Conservation (phyloP, 2,888 invertebrate genomes). For the Esperia sulphurella region DNA sequence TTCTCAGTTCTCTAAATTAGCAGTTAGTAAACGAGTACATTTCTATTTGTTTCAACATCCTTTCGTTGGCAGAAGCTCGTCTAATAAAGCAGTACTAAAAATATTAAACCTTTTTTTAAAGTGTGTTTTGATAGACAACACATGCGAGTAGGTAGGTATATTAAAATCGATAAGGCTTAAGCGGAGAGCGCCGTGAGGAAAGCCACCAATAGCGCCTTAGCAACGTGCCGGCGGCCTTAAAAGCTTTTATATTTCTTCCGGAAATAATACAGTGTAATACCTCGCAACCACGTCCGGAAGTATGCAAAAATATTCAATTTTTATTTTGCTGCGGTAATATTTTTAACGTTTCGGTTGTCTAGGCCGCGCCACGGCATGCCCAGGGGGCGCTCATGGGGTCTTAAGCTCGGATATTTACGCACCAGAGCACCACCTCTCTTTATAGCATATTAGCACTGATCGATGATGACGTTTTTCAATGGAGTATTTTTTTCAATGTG, state of each 20-base stretch:
- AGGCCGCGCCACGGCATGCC: slow-evolving; percentile 33
- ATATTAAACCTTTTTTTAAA: background rate
- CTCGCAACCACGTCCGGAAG: slow-evolving; percentile 37
- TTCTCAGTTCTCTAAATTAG: too few relatives aligned
- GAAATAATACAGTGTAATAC: slow-evolving; percentile 72
- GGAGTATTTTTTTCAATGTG: background rate
- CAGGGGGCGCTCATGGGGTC: slow-evolving; percentile 44
- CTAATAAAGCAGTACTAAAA: background rate
- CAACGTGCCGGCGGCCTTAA: slow-evolving; percentile 66
- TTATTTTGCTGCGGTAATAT: slow-evolving; percentile 61
- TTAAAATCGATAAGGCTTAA: slow-evolving; percentile 66
- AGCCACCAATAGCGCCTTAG: slow-evolving; percentile 59
- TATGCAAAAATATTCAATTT: slow-evolving; percentile 75
- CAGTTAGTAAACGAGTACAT: too few relatives aligned
- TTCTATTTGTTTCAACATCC: too few relatives aligned
- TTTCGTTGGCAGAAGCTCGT: too few relatives aligned
- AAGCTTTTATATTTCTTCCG: slow-evolving; percentile 74
- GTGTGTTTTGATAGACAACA: background rate
- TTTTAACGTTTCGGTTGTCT: slow-evolving; percentile 45
- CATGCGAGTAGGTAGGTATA: slow-evolving; percentile 6
- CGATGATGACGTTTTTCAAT: slow-evolving; percentile 31
- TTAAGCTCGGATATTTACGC: slow-evolving; percentile 66
- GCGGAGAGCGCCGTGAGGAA: slow-evolving; percentile 37
- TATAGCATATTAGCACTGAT: slow-evolving; percentile 50
- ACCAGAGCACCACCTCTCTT: slow-evolving; percentile 50